Conservation (phyloP, 2,113 vertebrate species). For the Lucifuga dentata region DNA sequence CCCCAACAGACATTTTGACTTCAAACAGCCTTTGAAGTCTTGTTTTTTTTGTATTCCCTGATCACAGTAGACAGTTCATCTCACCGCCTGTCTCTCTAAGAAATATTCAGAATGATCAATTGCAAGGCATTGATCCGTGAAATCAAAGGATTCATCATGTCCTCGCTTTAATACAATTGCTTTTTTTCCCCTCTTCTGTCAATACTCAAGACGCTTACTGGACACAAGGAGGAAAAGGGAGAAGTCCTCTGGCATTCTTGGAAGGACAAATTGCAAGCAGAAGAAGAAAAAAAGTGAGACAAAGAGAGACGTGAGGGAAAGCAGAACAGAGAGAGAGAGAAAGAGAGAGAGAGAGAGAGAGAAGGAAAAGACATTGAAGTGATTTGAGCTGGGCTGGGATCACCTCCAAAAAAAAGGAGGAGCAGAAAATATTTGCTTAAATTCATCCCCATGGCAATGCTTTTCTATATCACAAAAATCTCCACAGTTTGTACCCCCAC, state of each 20-base stretch:
- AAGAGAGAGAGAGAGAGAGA: slow-evolving; percentile 29
- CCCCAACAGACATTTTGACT: slow-evolving; percentile 44
- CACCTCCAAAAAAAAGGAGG: slow-evolving; percentile 43
- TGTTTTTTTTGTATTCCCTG: slow-evolving; percentile 46
- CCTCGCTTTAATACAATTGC: slow-evolving; percentile 22
- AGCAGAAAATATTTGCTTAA: too few relatives aligned
- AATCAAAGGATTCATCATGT: slow-evolving; percentile 69
- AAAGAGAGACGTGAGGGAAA: slow-evolving; percentile 23
- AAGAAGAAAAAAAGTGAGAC: slow-evolving; percentile 32
- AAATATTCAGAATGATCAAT: slow-evolving; percentile 60
- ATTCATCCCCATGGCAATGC: too few relatives aligned
- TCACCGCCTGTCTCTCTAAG: slow-evolving; percentile 42
- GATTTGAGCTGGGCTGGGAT: slow-evolving; percentile 48
- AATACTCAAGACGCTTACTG: slow-evolving; percentile 32
- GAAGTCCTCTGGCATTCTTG: slow-evolving; percentile 47
- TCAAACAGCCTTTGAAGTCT: slow-evolving; percentile 70
- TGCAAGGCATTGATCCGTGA: slow-evolving; percentile 68
- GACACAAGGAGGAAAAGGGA: slow-evolving; percentile 24
- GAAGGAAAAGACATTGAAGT: slow-evolving; percentile 30
- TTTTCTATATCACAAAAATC: too few relatives aligned
- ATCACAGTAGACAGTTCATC: slow-evolving; percentile 55
- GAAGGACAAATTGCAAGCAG: slow-evolving; percentile 60
- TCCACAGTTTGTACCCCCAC: neutral
- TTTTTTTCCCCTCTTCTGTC: slow-evolving; percentile 10
- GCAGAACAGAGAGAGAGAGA: slow-evolving; percentile 39